Conservation (phyloP, 2,113 vertebrate genomes). For the Chlamydotis undulata region DNA sequence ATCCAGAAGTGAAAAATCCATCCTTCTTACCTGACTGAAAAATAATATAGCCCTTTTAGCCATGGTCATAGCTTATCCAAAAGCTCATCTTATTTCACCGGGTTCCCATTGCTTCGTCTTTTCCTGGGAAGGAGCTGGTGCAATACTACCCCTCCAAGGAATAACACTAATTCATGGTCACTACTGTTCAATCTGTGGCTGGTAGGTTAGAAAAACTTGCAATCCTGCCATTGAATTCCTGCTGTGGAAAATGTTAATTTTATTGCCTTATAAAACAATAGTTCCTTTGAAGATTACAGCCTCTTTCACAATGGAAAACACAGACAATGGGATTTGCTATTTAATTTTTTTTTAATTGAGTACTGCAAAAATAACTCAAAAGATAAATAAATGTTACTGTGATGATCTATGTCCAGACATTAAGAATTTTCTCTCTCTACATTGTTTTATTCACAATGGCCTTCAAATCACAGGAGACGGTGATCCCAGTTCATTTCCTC, state of each 20-base stretch:
- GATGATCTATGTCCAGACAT: constrained; percentile 73
- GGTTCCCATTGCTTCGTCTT: neutral
- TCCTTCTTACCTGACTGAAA: neutral
- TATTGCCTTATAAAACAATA: constrained; percentile 69
- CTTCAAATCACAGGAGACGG: constrained; percentile 72
- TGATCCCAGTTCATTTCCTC: constrained; percentile 69
- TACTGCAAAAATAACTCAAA: constrained; percentile 76
- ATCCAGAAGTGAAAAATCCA: neutral
- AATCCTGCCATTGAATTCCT: constrained; percentile 50
- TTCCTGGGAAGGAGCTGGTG: neutral
- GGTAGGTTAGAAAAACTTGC: constrained; percentile 38
- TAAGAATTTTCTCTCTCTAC: constrained; percentile 70
- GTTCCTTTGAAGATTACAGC: constrained; percentile 65
- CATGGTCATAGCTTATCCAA: neutral
- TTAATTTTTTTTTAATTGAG: constrained; percentile 79
- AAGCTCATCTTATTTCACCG: neutral
- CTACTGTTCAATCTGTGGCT: neutral
- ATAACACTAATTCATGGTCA: neutral
- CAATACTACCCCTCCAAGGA: neutral
- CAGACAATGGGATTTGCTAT: constrained; percentile 77
- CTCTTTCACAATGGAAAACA: constrained; percentile 68
- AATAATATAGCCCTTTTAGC: neutral
- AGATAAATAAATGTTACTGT: constrained; percentile 76
- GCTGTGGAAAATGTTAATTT: constrained; percentile 69
- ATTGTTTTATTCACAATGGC: constrained; percentile 78